Evolutionary conservation across 2,113 vertebrate genomes (phyloP), one percentile per base, ranked within the genome.

Genomic region (Siniperca knerii): DNA sequence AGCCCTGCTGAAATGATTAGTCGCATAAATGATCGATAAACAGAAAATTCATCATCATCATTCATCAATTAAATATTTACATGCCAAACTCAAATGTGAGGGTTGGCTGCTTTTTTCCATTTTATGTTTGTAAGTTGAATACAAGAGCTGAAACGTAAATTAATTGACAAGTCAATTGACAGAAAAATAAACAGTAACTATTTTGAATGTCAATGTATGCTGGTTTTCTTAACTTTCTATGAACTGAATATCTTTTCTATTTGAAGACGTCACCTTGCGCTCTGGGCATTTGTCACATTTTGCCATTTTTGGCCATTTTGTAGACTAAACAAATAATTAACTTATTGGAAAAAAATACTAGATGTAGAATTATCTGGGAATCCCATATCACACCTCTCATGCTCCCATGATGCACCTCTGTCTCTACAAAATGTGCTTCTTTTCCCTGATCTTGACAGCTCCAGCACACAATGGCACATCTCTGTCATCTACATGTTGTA

Each of bases 401-500:
- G 64, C 46, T 84, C 79, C 82, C 84, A 84, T 81, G 76, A 76
- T 79, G 58, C 89, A 68, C 48, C 64, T 87, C 77, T 81, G 87
- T 84, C 77, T 61, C 60, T 52, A n/a, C 25, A 75, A 86, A 89
- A 86, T 81, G 52, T 81, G 78, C 78, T 75, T 81, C 65, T 66
- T 62, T 67, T 75, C 75, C 82, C 79, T 77, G 81, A 83, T 87
- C 68, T 55, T 66, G 85, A 87, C 86, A 77, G 78, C 71, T 76
- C 52, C 65, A 55, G 62, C 69, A 71, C 81, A 78, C 58, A 80
- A 87, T 77, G 79, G 80, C 73, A 66, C 79, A 85, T 88, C 88
- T 90, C 77, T 83, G 84, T 89, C 90, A 87, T 92, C 90, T 88
- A 79, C 90, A 92, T 90, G 87, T 86, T 87, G 90, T 89, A 90